Evolutionary conservation across 2,888 invertebrate genomes (phyloP).

Genomic region (Platycheirus albimanus): DNA sequence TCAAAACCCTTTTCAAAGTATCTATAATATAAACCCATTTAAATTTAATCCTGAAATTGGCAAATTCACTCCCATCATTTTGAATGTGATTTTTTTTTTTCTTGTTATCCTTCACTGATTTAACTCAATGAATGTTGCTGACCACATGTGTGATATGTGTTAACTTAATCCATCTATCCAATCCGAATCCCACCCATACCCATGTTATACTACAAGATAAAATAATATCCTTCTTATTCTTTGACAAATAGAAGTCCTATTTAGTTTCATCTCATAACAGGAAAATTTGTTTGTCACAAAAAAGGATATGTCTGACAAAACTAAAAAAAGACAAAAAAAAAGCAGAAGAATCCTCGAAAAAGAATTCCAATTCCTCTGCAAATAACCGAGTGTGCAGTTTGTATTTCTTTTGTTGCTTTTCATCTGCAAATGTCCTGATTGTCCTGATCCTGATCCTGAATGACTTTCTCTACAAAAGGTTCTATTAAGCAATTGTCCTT

Average conservation of each 20-base stretch:
- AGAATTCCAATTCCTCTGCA: slow-evolving; percentile 67
- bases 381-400: slow-evolving; percentile 66
- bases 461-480: slow-evolving; percentile 43
- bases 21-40: slow-evolving; percentile 59
- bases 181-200: neutral
- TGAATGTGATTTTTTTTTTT: slow-evolving; percentile 43
- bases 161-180: slow-evolving; percentile 56
- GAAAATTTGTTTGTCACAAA: slow-evolving; percentile 66
- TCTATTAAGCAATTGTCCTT: slow-evolving; percentile 69
- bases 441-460: slow-evolving; percentile 33
- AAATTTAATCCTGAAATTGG: slow-evolving; percentile 72
- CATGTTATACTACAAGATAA: slow-evolving; percentile 42
- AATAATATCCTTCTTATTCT: slow-evolving; percentile 58
- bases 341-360: neutral
- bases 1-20: slow-evolving; percentile 64
- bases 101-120: slow-evolving; percentile 10
- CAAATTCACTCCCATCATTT: slow-evolving; percentile 67
- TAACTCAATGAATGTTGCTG: slow-evolving; percentile 44
- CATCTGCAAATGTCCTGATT: slow-evolving; percentile 24
- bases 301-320: slow-evolving; percentile 23
- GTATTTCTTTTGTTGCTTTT: neutral
- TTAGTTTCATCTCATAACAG: slow-evolving; percentile 59
- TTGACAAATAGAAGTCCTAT: slow-evolving; percentile 70
- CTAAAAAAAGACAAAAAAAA: neutral
- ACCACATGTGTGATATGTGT: slow-evolving; percentile 66